Percentiles rank a stretch among this genome's conserved stretches.
Evolutionary conservation across 1,140 invertebrate species (phyloP).

Genomic region (Drosophila ananassae): DNA sequence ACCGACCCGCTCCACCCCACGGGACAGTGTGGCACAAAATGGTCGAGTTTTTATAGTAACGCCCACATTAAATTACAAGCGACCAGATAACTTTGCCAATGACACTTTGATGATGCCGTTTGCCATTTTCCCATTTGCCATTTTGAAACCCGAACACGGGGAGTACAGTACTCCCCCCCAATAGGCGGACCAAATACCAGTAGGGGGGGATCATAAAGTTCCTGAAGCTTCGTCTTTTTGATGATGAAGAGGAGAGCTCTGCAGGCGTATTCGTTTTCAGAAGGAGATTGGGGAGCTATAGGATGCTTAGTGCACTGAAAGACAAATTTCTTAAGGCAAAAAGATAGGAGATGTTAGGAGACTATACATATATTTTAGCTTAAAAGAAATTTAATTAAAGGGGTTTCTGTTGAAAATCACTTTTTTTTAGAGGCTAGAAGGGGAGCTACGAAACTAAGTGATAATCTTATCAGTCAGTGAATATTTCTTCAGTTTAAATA

Average conservation of each 20-base stretch:
- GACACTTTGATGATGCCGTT: slow-evolving; percentile 58
- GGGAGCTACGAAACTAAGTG: too few species aligned
- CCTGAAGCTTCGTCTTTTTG: slow-evolving; percentile 28
- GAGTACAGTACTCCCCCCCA: too few species aligned
- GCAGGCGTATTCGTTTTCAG: slow-evolving; percentile 44
- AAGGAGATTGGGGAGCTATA: background rate
- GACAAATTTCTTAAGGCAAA: background rate
- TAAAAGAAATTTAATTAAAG: too few species aligned
- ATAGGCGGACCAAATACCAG: too few species aligned
- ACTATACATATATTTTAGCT: too few species aligned
- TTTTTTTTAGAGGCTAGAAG: background rate
- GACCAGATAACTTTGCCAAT: slow-evolving; percentile 54
- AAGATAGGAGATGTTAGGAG: background rate
- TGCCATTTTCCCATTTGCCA: slow-evolving; percentile 31
- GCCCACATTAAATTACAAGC: slow-evolving; percentile 74
- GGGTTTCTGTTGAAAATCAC: background rate
- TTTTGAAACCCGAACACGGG: background rate
- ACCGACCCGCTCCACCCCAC: too few species aligned
- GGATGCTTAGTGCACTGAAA: slow-evolving; percentile 1
- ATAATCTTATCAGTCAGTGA: too few species aligned
- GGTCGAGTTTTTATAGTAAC: slow-evolving; percentile 50
- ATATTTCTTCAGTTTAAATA: too few species aligned
- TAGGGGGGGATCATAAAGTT: slow-evolving; percentile 20
- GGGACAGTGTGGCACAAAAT: slow-evolving; percentile 35
- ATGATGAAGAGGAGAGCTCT: slow-evolving; percentile 24